phyloP scores from a whole-genome alignment of 2,113 vertebrate genomes.

The Dendropsophus ebraccatus region DNA sequence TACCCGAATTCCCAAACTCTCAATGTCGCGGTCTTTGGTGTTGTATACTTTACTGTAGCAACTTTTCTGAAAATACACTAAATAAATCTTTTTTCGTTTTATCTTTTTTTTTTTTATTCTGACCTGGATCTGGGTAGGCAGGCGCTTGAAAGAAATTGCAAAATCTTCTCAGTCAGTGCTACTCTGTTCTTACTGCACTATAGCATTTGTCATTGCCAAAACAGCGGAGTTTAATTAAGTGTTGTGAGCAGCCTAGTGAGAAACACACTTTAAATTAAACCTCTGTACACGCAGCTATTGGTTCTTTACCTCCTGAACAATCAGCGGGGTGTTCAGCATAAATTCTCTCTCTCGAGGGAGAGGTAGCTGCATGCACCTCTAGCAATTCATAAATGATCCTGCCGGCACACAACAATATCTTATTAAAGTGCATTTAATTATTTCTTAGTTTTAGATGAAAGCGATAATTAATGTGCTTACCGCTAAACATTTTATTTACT shows the following conservation, averaged over 20 bases:
- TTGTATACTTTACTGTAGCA: slow-evolving; percentile 55
- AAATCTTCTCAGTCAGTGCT: slow-evolving; percentile 87
- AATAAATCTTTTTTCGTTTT: slow-evolving; percentile 83
- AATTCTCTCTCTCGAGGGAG: slow-evolving; percentile 91
- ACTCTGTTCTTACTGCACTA: slow-evolving; percentile 83
- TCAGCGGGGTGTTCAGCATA: slow-evolving; percentile 91
- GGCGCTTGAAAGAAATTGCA: slow-evolving; percentile 91
- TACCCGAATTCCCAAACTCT: neutral
- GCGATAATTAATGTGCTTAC: slow-evolving; percentile 90
- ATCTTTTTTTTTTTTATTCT: slow-evolving; percentile 73
- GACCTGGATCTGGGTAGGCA: slow-evolving; percentile 86
- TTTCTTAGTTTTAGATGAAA: slow-evolving; percentile 83
- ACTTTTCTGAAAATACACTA: slow-evolving; percentile 73
- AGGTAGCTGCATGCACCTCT: slow-evolving; percentile 81
- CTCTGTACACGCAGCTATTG: slow-evolving; percentile 93
- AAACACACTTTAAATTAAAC: slow-evolving; percentile 99
- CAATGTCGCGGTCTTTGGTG: neutral
- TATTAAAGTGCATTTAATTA: slow-evolving; percentile 88
- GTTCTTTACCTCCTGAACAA: slow-evolving; percentile 95
- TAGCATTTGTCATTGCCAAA: slow-evolving; percentile 99
- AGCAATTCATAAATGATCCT: slow-evolving; percentile 87
- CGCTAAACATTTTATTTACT: slow-evolving; percentile 90
- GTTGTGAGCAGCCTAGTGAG: slow-evolving; percentile 99
- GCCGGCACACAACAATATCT: slow-evolving; percentile 79
- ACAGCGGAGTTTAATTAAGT: slow-evolving; percentile 99